Conservation (phyloP, 2,113 vertebrate species). For the Pollachius pollachius region DNA sequence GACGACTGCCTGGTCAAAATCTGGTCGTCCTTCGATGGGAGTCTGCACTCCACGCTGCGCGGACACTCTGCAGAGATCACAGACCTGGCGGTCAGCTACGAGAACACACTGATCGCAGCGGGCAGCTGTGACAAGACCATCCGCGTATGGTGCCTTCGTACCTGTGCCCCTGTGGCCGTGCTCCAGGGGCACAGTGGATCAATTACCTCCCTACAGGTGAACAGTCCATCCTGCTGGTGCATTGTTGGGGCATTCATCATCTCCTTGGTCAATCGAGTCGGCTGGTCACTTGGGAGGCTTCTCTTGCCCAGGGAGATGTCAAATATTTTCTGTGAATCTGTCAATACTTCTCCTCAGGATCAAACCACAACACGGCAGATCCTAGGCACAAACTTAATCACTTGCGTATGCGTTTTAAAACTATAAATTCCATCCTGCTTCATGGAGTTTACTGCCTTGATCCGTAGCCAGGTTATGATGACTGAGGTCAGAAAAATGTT, state of each 20-base stretch:
- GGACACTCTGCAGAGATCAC: conserved; percentile 97
- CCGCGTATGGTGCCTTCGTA: conserved; percentile 94
- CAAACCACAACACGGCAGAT: not conserved
- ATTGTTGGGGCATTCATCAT: no score
- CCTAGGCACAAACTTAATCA: not conserved
- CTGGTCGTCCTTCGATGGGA: conserved; percentile 94
- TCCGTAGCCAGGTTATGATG: not conserved
- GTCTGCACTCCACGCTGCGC: conserved; percentile 88
- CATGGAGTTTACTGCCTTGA: not conserved
- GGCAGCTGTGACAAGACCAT: conserved; percentile 98
- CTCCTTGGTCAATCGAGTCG: no score
- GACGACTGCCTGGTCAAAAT: conserved; percentile 98
- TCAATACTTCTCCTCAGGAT: not conserved
- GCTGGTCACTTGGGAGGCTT: no score
- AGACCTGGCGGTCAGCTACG: conserved; percentile 95
- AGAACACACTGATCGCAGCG: conserved; percentile 95
- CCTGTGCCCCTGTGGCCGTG: conserved; percentile 93
- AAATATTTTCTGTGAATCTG: no score
- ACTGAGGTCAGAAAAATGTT: no score
- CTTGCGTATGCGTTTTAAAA: not conserved
- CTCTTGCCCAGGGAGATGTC: no score
- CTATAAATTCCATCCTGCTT: not conserved
- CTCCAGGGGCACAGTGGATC: conserved; percentile 94
- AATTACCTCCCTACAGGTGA: conserved; percentile 95
- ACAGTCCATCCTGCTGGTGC: not conserved